Conservation (phyloP, 2,888 invertebrate species). For the Frankliniella intonsa region DNA sequence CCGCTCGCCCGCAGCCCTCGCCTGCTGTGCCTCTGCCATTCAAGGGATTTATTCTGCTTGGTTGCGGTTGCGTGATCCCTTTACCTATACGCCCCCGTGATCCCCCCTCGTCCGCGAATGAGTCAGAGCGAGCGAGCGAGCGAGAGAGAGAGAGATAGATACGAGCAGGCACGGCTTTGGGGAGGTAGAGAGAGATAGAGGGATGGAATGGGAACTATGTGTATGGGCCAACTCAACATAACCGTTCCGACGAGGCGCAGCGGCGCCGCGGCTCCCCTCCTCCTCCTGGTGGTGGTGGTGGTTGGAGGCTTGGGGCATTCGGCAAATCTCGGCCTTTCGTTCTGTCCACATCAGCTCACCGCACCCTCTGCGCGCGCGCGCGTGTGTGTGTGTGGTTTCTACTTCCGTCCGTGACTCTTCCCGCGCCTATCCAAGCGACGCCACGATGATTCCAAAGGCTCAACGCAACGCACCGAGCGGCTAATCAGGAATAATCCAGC, state of each 20-base stretch:
- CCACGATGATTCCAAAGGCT: no score
- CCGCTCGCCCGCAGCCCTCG: not conserved
- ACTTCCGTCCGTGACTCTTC: not conserved
- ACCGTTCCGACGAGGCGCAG: not conserved
- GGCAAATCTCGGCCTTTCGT: no score
- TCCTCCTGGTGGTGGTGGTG: not conserved
- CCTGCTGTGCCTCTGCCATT: not conserved
- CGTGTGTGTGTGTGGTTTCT: not conserved
- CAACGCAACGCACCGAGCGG: not conserved
- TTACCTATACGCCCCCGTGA: not conserved
- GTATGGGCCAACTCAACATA: not conserved
- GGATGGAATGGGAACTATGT: no score
- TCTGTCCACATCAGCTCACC: no score
- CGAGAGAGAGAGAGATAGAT: not conserved
- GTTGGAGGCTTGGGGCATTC: no score
- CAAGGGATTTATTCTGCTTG: slow-evolving; percentile 3
- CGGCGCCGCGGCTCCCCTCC: not conserved
- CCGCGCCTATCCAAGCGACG: no score
- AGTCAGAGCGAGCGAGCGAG: not conserved
- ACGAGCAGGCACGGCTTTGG: not conserved
- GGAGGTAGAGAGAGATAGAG: not conserved
- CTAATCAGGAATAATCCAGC: no score
- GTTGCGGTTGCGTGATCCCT: slow-evolving; percentile 5
- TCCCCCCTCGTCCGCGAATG: no score
- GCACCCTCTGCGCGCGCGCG: not conserved